Percentiles rank a stretch among this genome's conserved stretches.
phyloP scores from a whole-genome alignment of 2,113 vertebrate genomes.

The Sterrhoptilus dennistouni region DNA sequence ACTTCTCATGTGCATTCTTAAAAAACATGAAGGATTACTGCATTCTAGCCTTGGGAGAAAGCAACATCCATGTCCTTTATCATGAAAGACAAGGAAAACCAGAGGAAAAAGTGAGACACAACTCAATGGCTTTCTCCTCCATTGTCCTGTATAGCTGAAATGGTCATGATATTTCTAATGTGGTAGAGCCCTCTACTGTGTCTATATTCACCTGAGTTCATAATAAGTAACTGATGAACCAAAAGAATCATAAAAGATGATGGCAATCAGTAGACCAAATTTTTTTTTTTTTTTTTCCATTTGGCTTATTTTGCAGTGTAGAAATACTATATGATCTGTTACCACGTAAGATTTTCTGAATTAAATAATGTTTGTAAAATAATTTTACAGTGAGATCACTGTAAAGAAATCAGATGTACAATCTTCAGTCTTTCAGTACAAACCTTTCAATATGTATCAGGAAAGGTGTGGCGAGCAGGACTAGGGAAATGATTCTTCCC shows the following conservation, averaged over 20 bases:
- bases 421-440: neutral
- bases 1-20: neutral
- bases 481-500: neutral
- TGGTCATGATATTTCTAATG: neutral
- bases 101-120: neutral
- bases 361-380: neutral
- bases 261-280: neutral
- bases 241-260: neutral
- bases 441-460: neutral
- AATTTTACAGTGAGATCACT: neutral
- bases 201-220: neutral
- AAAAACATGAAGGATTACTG: neutral
- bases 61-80: neutral
- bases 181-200: neutral
- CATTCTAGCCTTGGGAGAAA: neutral
- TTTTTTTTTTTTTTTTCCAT: neutral
- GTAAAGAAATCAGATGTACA: neutral
- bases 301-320: neutral
- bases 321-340: neutral
- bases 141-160: neutral
- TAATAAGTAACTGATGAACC: neutral
- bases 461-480: neutral
- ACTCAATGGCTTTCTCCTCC: neutral
- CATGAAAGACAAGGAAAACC: neutral
- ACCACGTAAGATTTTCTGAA: neutral